Conservation (phyloP, 2,113 vertebrate species). For the Charadrius vociferus region DNA sequence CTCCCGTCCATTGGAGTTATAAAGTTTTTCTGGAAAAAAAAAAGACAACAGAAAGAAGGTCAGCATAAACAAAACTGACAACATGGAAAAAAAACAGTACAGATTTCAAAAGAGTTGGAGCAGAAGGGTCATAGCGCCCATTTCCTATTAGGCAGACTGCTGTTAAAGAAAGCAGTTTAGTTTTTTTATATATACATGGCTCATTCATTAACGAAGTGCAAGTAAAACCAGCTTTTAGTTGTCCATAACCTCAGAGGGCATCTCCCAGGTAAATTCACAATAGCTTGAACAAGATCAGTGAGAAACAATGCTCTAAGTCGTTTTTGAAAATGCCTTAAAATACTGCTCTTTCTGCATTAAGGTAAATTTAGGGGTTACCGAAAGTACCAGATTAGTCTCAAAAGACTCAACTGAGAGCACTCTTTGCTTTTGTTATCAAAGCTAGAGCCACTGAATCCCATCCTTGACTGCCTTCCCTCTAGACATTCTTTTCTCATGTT, state of each 20-base stretch:
- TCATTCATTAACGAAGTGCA: background rate
- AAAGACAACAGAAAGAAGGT: slow-evolving; percentile 10
- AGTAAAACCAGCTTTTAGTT: background rate
- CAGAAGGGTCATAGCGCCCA: background rate
- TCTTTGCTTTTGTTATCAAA: slow-evolving; percentile 53
- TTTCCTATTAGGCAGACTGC: background rate
- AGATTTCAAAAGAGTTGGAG: background rate
- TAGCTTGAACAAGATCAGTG: background rate
- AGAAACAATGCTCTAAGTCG: background rate
- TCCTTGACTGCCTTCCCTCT: slow-evolving; percentile 56
- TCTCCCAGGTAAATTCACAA: background rate
- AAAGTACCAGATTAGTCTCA: background rate
- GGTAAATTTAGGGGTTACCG: background rate
- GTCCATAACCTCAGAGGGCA: background rate
- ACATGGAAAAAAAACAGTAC: background rate
- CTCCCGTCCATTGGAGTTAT: slow-evolving; percentile 93
- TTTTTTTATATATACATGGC: background rate
- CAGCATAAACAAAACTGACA: background rate
- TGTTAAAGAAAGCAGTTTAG: background rate
- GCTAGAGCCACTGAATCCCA: slow-evolving; percentile 46
- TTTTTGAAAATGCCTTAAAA: background rate
- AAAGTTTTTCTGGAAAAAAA: slow-evolving; percentile 88
- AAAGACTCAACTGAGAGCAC: background rate
- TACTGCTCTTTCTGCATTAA: background rate
- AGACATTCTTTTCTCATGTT: slow-evolving; percentile 57